phyloP scores from a whole-genome alignment of 1,140 invertebrate species.

The Listronotus oregonensis region DNA sequence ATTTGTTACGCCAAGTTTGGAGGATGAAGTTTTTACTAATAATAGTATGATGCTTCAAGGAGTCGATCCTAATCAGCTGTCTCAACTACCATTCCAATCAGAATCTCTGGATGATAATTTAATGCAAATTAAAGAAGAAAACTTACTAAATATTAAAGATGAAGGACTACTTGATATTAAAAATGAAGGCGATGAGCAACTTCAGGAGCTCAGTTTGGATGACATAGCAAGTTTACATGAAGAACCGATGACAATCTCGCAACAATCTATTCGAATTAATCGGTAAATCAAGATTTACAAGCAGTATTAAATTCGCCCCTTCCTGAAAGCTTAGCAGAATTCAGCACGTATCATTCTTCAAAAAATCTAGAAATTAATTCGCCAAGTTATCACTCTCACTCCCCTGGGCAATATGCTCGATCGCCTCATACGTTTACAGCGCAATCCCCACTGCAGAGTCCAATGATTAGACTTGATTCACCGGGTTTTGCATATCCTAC shows the following conservation, averaged over 20 bases:
- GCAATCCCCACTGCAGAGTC: slow-evolving; percentile 66
- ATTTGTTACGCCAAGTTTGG: slow-evolving; percentile 73
- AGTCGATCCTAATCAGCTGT: slow-evolving; percentile 69
- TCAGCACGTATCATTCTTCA: slow-evolving; percentile 73
- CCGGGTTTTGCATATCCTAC: slow-evolving; percentile 80
- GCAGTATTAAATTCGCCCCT: slow-evolving; percentile 75
- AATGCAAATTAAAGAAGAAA: slow-evolving; percentile 58
- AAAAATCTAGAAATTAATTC: slow-evolving; percentile 55
- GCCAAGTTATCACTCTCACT: slow-evolving; percentile 56
- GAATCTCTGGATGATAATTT: slow-evolving; percentile 51
- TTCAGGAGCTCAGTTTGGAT: slow-evolving; percentile 71
- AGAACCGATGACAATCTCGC: slow-evolving; percentile 50
- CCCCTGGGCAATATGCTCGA: slow-evolving; percentile 49
- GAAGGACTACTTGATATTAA: slow-evolving; percentile 61
- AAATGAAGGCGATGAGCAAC: slow-evolving; percentile 60
- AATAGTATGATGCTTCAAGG: slow-evolving; percentile 72
- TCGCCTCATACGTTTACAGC: slow-evolving; percentile 60
- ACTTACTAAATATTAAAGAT: slow-evolving; percentile 26
- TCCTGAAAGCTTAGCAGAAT: slow-evolving; percentile 79
- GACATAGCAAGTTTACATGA: slow-evolving; percentile 61
- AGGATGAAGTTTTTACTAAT: slow-evolving; percentile 79
- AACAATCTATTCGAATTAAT: slow-evolving; percentile 66
- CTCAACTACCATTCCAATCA: slow-evolving; percentile 61
- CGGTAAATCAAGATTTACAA: slow-evolving; percentile 73
- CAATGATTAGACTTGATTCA: slow-evolving; percentile 64